Evolutionary conservation across 1,140 invertebrate genomes (phyloP).

Genomic region (Brachionus koreanus): DNA sequence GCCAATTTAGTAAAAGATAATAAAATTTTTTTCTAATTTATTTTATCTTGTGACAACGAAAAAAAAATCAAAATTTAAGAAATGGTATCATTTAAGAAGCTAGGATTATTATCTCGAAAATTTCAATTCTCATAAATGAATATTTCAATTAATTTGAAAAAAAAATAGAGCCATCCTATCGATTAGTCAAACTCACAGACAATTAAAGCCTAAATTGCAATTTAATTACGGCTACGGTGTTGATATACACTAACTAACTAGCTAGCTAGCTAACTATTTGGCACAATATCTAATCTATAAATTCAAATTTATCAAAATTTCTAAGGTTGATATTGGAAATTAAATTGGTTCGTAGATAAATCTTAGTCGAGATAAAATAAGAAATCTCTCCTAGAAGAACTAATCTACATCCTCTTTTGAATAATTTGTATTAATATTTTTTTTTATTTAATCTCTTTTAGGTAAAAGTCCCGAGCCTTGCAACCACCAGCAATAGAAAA

Average conservation of each 20-base stretch:
- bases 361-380: constrained; percentile 16
- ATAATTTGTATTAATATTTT: neutral
- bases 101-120: constrained; percentile 9
- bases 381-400: neutral
- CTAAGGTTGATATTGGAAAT: neutral
- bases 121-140: constrained; percentile 4
- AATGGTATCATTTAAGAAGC: neutral
- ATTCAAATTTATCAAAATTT: constrained; percentile 32
- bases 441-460: neutral
- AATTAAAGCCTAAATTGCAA: neutral
- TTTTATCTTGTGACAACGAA: constrained; percentile 9
- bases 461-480: neutral
- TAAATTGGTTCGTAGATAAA: neutral
- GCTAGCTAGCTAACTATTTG: neutral
- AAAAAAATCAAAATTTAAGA: neutral
- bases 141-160: constrained; percentile 21
- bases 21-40: neutral
- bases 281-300: constrained; percentile 39
- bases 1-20: neutral
- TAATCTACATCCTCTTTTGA: neutral
- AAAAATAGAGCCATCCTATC: neutral
- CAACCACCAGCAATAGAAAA: neutral
- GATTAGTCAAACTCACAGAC: neutral
- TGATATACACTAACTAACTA: neutral
- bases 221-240: constrained; percentile 8